A percentile compares a stretch with the other conserved stretches of the same genome.
Conservation (phyloP, 2,888 invertebrate species). For the Caenorhabditis sp. region DNA sequence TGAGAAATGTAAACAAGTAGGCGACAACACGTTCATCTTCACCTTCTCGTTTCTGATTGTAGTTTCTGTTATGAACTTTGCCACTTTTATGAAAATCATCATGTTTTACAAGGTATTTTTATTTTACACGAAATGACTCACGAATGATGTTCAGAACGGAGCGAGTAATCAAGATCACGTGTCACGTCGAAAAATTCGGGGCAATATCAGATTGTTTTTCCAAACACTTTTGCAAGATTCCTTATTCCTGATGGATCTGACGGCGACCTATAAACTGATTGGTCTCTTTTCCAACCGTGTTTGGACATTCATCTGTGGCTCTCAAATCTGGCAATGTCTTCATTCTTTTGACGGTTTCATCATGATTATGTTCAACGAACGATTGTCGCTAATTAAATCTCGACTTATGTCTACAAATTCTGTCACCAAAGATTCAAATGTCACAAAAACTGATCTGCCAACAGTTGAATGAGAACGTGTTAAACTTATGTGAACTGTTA, state of each 20-base stretch:
- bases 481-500: no score
- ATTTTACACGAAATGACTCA: neutral
- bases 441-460: no score
- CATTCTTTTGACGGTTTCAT: slow-evolving; percentile 24
- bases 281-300: neutral
- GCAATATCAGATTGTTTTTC: slow-evolving; percentile 18
- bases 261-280: slow-evolving; percentile 21
- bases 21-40: neutral
- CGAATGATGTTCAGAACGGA: slow-evolving; percentile 20
- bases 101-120: slow-evolving; percentile 14
- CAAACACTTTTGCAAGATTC: slow-evolving; percentile 31
- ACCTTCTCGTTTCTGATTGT: neutral
- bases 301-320: slow-evolving; percentile 23
- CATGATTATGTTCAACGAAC: slow-evolving; percentile 25
- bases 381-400: slow-evolving; percentile 14
- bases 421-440: no score
- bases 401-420: no score
- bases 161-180: slow-evolving; percentile 5
- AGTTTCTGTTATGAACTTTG: neutral
- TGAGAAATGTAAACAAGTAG: neutral
- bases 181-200: slow-evolving; percentile 13
- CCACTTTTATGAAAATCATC: slow-evolving; percentile 24
- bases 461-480: no score
- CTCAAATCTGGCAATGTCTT: slow-evolving; percentile 16
- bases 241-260: slow-evolving; percentile 18